Evolutionary conservation across 2,888 invertebrate genomes (phyloP).

Genomic region (Unio delphinus): DNA sequence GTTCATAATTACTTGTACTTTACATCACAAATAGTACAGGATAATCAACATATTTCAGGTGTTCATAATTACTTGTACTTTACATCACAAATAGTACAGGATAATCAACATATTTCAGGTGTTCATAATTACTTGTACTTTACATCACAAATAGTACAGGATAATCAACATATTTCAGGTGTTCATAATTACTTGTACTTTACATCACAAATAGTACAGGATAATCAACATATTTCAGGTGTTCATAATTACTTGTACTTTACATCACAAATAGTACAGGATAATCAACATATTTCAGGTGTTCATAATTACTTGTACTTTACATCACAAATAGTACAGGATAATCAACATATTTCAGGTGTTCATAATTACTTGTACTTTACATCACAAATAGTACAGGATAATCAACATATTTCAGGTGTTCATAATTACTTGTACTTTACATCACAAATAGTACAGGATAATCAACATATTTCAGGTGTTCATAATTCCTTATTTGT

Average conservation of each 20-base stretch:
- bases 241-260: too few relatives aligned
- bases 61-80: too few relatives aligned
- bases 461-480: not conserved
- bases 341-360: not conserved
- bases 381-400: constrained; percentile 31
- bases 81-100: too few relatives aligned
- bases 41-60: too few relatives aligned
- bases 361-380: constrained; percentile 26
- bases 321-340: constrained; percentile 31
- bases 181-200: constrained; percentile 26
- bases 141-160: constrained; percentile 31
- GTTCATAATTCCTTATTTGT: constrained; percentile 27
- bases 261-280: too few relatives aligned
- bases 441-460: too few relatives aligned
- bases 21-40: constrained; percentile 31
- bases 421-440: too few relatives aligned
- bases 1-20: constrained; percentile 26
- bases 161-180: not conserved
- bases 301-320: constrained; percentile 26
- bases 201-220: constrained; percentile 31
- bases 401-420: too few relatives aligned
- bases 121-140: constrained; percentile 26
- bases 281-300: not conserved
- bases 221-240: too few relatives aligned
- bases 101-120: not conserved